These are phyloP conservation scores for Euura lappo DNA, from an alignment of 1,140 invertebrate species.

Conservation along the genomic window DNA sequence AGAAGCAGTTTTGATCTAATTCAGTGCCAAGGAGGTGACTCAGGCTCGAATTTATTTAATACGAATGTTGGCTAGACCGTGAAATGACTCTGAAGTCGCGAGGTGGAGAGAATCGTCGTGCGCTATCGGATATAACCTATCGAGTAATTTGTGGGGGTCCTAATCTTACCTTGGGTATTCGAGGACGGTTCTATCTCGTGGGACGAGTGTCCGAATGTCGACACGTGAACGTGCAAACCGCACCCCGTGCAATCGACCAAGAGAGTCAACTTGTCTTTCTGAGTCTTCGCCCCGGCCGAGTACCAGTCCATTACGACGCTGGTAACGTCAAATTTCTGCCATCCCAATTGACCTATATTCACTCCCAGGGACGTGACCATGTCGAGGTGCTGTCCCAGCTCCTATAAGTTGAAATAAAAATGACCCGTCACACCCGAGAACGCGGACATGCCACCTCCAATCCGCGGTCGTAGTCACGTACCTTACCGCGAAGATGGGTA, in stretches of 20 bases:
- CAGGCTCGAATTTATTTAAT: background rate
- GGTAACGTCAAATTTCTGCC: slow-evolving; percentile 88
- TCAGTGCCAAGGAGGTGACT: background rate
- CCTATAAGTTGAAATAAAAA: slow-evolving; percentile 32
- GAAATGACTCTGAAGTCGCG: background rate
- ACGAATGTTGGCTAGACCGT: background rate
- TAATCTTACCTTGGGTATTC: slow-evolving; percentile 50
- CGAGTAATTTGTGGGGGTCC: background rate
- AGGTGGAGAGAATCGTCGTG: background rate
- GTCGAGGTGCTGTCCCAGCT: slow-evolving; percentile 57
- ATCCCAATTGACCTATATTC: slow-evolving; percentile 72
- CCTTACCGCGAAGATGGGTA: slow-evolving; percentile 66
- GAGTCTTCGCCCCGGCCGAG: slow-evolving; percentile 54
- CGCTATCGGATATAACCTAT: too few relatives aligned
- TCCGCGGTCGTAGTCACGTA: slow-evolving; percentile 35
- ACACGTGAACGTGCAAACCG: slow-evolving; percentile 71
- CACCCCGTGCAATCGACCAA: slow-evolving; percentile 87
- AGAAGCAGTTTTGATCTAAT: too few relatives aligned
- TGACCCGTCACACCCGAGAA: too few relatives aligned
- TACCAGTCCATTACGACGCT: slow-evolving; percentile 78
- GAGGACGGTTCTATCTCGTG: slow-evolving; percentile 53
- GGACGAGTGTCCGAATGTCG: slow-evolving; percentile 53
- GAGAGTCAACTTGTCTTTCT: slow-evolving; percentile 71
- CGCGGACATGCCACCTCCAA: slow-evolving; percentile 19
- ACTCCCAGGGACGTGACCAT: slow-evolving; percentile 76